Evolutionary conservation across 2,797 vertebrate genomes (phyloP), one percentile per base, ranked within the genome.

Genomic region (Erethizon dorsatum): DNA sequence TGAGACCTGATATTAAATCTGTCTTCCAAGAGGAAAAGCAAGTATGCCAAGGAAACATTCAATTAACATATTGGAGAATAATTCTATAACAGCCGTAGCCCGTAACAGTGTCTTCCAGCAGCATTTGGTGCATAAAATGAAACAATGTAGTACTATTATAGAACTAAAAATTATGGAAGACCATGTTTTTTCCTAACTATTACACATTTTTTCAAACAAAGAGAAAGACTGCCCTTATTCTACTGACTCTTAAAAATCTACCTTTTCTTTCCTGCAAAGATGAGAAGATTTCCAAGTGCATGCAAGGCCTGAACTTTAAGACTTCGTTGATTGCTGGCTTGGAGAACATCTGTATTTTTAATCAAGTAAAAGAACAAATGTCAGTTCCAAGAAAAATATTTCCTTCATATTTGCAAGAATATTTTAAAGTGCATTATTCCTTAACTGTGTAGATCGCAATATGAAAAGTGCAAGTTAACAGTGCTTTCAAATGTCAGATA

Each of bases 201-300:
- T 73, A 89, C 82, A 94, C 28, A 12, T 24, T 28, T 79, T 87
- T 87, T 85, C 63, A 87, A 37, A 94, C 11, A 78, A 95, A 59
- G 77, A 93, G 91, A 96, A 86, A 28, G 8, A 0, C 3, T 57
- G 2, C 1, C 59, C 8, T 83, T 45, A 33, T 77, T 96, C 24
- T 63, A 91, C 2, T 45, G 79, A 45, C 18, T 97, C 78, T 2
- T 75, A n/a, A 82, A 79, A 84, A 65, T 2, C 9, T 98, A 99
- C 99, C 99, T 98, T 98, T 98, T 98, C 98, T 99, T 99, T 97
- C 98, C 98, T 50, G 98, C 98, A 86, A 99, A 99, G 96, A 99
- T 98, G n/a, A 99, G 98, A 94, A 99, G 98, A 98, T 99, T 99
- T 98, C 99, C 99, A 96, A 99, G 98, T 96, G 99, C 99, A 98